These are phyloP conservation scores for Poecilobothrus nobilitatus DNA, from an alignment of 2,888 invertebrate genomes.

Conservation along the genomic window DNA sequence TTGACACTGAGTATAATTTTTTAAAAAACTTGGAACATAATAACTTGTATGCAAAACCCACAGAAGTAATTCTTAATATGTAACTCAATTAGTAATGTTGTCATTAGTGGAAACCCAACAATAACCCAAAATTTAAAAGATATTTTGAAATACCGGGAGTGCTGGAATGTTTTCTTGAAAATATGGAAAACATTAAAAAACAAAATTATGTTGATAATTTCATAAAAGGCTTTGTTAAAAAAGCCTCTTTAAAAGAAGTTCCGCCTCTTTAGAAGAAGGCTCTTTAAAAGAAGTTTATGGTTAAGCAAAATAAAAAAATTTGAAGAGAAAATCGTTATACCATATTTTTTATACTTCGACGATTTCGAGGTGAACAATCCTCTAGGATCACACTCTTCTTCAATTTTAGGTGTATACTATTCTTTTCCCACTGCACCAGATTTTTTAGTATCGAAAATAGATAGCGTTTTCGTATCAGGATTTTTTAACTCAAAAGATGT, in stretches of 20 bases:
- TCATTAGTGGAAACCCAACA: background rate
- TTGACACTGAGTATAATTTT: conserved; percentile 7
- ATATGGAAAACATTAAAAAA: conserved; percentile 5
- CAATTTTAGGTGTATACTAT: conserved; percentile 7
- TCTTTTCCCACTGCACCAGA: background rate
- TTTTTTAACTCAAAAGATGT: conserved; percentile 8
- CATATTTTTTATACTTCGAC: too few species aligned
- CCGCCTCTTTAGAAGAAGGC: too few species aligned
- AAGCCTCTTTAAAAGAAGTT: too few species aligned
- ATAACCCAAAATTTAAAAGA: background rate
- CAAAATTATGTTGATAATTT: conserved; percentile 5
- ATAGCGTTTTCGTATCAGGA: conserved; percentile 6
- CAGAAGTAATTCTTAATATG: conserved; percentile 2
- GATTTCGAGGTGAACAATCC: too few species aligned
- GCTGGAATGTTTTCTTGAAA: conserved; percentile 6
- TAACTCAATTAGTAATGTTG: background rate
- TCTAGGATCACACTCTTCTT: conserved; percentile 2
- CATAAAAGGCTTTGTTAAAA: too few species aligned
- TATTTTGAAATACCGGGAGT: conserved; percentile 8
- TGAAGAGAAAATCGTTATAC: too few species aligned
- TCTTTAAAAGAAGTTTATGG: too few species aligned
- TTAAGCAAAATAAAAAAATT: too few species aligned
- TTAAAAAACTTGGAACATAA: background rate
- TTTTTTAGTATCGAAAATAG: conserved; percentile 1
- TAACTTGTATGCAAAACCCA: background rate